These are phyloP conservation scores for Ptiloglossa arizonensis DNA, from an alignment of 1,140 invertebrate species.

Conservation along the genomic window DNA sequence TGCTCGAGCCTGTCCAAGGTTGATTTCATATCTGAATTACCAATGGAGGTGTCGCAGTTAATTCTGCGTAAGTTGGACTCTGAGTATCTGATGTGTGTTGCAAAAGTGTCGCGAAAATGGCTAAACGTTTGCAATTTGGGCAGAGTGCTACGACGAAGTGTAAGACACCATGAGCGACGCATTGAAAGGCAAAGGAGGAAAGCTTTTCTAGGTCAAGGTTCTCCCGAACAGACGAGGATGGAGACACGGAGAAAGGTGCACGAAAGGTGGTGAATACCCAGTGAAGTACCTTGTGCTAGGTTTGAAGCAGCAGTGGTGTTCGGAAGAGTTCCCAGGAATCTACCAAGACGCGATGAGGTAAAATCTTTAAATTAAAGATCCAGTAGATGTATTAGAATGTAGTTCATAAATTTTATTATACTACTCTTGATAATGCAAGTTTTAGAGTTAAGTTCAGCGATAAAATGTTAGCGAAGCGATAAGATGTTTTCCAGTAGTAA, in stretches of 20 bases:
- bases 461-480: no score
- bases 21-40: conserved; percentile 28
- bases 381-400: no score
- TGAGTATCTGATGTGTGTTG: conserved; percentile 17
- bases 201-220: neutral
- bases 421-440: no score
- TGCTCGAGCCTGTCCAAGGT: neutral
- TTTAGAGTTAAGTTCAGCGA: no score
- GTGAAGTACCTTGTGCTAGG: no score
- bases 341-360: rapidly evolving
- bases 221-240: neutral
- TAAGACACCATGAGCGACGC: neutral
- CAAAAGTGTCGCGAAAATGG: conserved; percentile 29
- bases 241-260: neutral
- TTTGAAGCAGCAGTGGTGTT: no score
- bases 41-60: conserved; percentile 25
- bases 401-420: no score
- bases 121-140: conserved; percentile 20
- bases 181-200: neutral
- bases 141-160: neutral
- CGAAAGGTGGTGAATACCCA: no score
- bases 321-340: neutral
- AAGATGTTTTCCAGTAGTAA: no score
- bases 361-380: no score
- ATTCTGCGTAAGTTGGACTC: conserved; percentile 43